These are phyloP conservation scores for Endotricha flammealis DNA, from an alignment of 2,888 invertebrate genomes.

Conservation along the genomic window DNA sequence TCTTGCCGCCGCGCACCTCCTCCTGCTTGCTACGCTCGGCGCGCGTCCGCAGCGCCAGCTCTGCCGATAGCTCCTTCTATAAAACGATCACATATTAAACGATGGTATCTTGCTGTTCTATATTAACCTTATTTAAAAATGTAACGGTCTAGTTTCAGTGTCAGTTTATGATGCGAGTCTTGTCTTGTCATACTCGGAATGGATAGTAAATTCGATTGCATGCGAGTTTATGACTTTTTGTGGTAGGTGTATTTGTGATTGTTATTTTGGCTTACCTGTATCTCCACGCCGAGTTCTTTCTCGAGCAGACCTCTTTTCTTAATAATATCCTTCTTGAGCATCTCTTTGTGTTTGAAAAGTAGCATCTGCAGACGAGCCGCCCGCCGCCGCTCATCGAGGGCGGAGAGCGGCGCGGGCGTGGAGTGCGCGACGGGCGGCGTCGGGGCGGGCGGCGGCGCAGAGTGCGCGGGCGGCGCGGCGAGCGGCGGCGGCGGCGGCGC, in stretches of 20 bases:
- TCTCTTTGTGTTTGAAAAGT: constrained; percentile 92
- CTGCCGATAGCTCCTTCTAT: constrained; percentile 86
- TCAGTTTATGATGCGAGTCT: no score
- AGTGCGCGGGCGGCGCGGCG: constrained; percentile 51
- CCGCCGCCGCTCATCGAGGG: constrained; percentile 69
- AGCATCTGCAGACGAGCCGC: constrained; percentile 83
- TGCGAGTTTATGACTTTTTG: no score
- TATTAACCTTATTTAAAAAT: no score
- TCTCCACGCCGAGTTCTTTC: constrained; percentile 92
- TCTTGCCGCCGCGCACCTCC: constrained; percentile 77
- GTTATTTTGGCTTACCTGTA: constrained; percentile 79
- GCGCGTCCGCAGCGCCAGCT: constrained; percentile 83
- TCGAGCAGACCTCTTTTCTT: constrained; percentile 93
- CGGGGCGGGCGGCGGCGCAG: constrained; percentile 14
- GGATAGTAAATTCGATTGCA: no score
- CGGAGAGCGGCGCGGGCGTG: constrained; percentile 25
- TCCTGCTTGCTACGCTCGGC: constrained; percentile 84
- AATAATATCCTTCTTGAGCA: constrained; percentile 94
- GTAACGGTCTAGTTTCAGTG: no score
- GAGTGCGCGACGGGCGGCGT: constrained; percentile 22
- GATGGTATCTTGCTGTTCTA: no score
- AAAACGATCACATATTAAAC: constrained; percentile 11
- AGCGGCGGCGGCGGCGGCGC: constrained; percentile 34
- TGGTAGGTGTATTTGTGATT: no score
- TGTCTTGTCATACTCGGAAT: no score